Base-by-base conservation (phyloP, 2,797 vertebrate species). In the Microcaecilia unicolor region DNA sequence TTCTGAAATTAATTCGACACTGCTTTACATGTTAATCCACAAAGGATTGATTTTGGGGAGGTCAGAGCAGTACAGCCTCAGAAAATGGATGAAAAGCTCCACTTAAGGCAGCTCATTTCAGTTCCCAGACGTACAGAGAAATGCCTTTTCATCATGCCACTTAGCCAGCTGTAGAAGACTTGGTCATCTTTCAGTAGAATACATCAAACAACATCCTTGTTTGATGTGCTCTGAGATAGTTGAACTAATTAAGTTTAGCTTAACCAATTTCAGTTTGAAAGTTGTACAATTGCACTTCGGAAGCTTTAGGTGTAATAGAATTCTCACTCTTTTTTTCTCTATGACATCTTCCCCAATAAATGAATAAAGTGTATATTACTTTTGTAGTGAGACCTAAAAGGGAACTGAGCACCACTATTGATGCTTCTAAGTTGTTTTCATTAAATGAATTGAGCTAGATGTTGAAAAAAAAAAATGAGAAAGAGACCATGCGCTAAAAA, bases 21-120 rank as follows among this genome's bases (percentile, higher is more conserved):
- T 77, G 72, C 78, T 87, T 84, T 86, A 80, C 81, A 84, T 85
- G 78, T 80, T 87, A 86, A 90, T 88, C 82, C 82, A 34, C 62
- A 55, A 58, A 64, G 78, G 78, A 84, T 84, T 86, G 78, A 83
- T 86, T 79, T 67, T 52, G 64, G 63, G 56, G 57, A 80, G 76
- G 77, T 87, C 83, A 86, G 72, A 78, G 67, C 56, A 41, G 76
- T 59, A 68, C 75, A 70, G 67, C 61, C 49, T 64, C 69, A 70
- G 80, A 80, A 79, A 80, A 83, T 58, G 62, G 70, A 67, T 78
- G 70, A 71, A 80, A 76, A 75, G 71, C 71, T 55, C 64, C 72
- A 80, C 70, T 79, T 76, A 61, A 62, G 75, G 48, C 62, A 57
- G 67, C 76, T 83, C 74, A 78, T 78, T 85, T 75, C 58, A 44